Evolutionary conservation across 2,113 vertebrate species (phyloP), one percentile per base, ranked within the genome.

Genomic region (Gallinago media): DNA sequence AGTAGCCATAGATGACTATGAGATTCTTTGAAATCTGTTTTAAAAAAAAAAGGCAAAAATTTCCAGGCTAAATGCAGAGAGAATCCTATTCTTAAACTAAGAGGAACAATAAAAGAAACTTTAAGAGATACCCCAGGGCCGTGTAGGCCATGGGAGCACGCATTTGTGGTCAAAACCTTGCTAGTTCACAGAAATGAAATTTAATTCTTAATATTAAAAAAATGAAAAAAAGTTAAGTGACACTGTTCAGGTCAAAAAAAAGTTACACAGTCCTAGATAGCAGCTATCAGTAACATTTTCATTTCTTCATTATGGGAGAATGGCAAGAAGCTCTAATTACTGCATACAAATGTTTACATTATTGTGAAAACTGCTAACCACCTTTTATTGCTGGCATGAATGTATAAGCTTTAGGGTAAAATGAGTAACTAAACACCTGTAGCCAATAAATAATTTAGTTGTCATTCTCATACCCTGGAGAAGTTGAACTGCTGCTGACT

Each of bases 381-480:
- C 44, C 61, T 74, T 44, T 72, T 77, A 84, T 71, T 84, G 50
- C 91, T 55, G 63, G 47, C 72, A 91, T 65, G 34, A 78, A 63
- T 83, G 63, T 47, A 38, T 44, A 56, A 40, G 82, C 80, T 96
- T 95, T 59, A 67, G 83, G 88, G 88, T 86, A 62, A 94, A 92
- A 92, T n/a, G 26, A 72, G 6, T 34, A 44, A 46, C 55, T 59
- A 78, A 94, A 95, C 95, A 97, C 95, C 95, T 95, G 88, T 92
- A 87, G 42, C 50, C 42, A 71, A 89, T 67, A 84, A 94, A 93
- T 88, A 54, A 36, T 82, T n/a, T 7, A 55, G 31, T 18, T 94
- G 74, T 80, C 74, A 65, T 54, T 80, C 38, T 42, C 25, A 61
- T 23, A 31, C 13, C 31, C 65, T 23, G 3, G 25, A 95, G 92